Evolutionary conservation across 2,113 vertebrate species (phyloP), one percentile per base, ranked within the genome.

Genomic region (Leucopsar rothschildi): DNA sequence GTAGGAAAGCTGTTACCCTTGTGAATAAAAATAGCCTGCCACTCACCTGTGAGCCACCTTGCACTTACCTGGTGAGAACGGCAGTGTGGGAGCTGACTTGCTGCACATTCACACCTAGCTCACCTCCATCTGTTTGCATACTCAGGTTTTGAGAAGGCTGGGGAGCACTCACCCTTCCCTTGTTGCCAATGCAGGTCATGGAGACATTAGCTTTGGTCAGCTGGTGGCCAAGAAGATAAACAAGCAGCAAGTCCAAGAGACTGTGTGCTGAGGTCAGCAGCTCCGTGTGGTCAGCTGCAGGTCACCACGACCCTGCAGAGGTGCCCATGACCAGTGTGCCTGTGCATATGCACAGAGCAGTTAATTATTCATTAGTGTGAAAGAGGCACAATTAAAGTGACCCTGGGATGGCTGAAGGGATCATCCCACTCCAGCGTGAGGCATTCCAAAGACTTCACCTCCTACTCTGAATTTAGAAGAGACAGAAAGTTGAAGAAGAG

Each of bases 321-420:
- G 71, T 86, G 37, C 78, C 69, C 24, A 17, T 61, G 93, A 86
- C 81, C 90, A 90, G 76, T 0, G 0, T 33, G 66, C 17, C 56
- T 42, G 50, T 47, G 45, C 49, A 56, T 8, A 61, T 11, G 39
- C 88, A 70, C 75, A 66, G 64, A 47, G 52, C 60, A 86, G 95
- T 96, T 96, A 96, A 93, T 91, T 93, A 95, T 96, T 95, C 86
- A 92, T 95, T 88, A 84, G 55, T 5, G 19, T 45, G 77, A 83
- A 81, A 56, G 53, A 68, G 31, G 25, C 19, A 35, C 1, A 2
- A 78, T 31, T 56, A 47, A 93, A 90, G 65, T 1, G 2, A 53
- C 15, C 0, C 0, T 6, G 33, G 39, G 27, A 82, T 9, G 20
- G 55, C 37, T 33, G 72, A 56, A n/a, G 25, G 45, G 27, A 93